Evolutionary conservation across 2,797 vertebrate species (phyloP).

Genomic region (Onychomys leucogaster): DNA sequence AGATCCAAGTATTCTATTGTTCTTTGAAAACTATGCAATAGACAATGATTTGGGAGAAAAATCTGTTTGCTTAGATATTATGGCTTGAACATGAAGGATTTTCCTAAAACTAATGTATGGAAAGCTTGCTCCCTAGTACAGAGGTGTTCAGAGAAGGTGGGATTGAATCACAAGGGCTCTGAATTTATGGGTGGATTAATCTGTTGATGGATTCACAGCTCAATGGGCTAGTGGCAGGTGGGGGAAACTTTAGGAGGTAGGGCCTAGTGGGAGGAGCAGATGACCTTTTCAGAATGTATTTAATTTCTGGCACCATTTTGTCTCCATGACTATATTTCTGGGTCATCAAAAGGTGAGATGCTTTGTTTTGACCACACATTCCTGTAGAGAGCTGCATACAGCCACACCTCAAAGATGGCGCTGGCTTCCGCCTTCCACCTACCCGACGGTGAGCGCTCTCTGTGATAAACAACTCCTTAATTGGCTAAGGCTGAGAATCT

Average conservation of each 20-base stretch:
- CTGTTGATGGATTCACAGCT: not conserved
- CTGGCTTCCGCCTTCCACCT: too few relatives aligned
- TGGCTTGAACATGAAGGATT: not conserved
- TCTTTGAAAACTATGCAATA: not conserved
- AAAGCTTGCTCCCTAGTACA: not conserved
- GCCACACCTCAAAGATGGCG: too few relatives aligned
- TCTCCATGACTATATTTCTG: not conserved
- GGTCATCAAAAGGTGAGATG: too few relatives aligned
- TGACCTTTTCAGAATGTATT: not conserved
- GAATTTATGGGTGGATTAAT: not conserved
- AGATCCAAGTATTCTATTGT: not conserved
- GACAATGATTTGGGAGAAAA: not conserved
- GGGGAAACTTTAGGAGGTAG: not conserved
- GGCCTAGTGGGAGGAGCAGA: not conserved
- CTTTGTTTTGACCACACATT: not conserved
- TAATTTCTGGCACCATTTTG: not conserved
- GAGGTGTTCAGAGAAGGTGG: not conserved
- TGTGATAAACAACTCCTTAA: too few relatives aligned
- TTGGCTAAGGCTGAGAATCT: too few relatives aligned
- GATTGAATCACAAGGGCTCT: not conserved
- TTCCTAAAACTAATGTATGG: not conserved
- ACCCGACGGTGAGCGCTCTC: too few relatives aligned
- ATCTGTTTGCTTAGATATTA: not conserved
- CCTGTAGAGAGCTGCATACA: too few relatives aligned
- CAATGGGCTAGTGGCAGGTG: not conserved